Conservation (phyloP, 2,888 invertebrate species). For the Temnothorax ravouxi region DNA sequence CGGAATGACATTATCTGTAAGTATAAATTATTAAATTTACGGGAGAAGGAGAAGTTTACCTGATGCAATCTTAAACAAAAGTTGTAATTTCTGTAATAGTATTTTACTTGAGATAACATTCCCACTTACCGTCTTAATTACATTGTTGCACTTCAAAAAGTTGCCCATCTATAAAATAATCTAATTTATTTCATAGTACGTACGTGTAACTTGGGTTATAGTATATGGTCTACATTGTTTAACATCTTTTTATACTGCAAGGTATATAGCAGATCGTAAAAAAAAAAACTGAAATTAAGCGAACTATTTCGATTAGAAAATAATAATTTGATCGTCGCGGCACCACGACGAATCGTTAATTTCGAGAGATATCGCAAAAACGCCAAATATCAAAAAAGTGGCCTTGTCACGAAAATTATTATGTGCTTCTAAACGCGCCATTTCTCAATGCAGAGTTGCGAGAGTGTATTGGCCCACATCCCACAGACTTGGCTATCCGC, state of each 20-base stretch:
- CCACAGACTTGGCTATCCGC: constrained; percentile 67
- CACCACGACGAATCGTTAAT: constrained; percentile 4
- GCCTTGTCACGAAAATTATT: constrained; percentile 45
- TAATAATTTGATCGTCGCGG: neutral
- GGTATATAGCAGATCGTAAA: neutral
- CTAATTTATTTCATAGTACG: neutral
- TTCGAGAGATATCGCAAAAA: neutral
- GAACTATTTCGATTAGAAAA: neutral
- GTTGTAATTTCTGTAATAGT: constrained; percentile 3
- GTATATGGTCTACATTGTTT: neutral
- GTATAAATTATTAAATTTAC: constrained; percentile 77
- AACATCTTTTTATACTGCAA: neutral
- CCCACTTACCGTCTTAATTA: neutral
- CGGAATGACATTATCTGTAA: constrained; percentile 95
- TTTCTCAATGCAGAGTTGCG: constrained; percentile 44
- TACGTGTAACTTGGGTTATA: neutral
- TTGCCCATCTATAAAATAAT: neutral
- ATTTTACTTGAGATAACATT: constrained; percentile 8
- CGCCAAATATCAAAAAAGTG: neutral
- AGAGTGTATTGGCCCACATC: constrained; percentile 72
- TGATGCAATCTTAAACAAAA: constrained; percentile 38
- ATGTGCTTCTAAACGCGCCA: constrained; percentile 25
- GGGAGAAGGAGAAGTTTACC: neutral
- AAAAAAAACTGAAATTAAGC: neutral
- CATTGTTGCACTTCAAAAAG: neutral